phyloP scores from a whole-genome alignment of 2,113 vertebrate species.

The Podarcis cretensis region DNA sequence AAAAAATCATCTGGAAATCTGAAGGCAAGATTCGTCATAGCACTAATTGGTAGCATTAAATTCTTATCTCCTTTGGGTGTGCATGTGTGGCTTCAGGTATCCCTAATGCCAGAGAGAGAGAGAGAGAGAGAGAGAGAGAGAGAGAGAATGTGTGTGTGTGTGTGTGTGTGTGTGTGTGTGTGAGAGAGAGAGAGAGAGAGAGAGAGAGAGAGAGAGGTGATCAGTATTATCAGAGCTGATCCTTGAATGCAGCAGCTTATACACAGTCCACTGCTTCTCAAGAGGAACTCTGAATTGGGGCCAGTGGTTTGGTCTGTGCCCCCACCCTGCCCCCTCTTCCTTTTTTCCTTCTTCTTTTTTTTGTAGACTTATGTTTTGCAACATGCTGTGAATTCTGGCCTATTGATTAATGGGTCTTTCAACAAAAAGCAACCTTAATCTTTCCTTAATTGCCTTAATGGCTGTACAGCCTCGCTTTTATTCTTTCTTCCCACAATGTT shows the following conservation, averaged over 20 bases:
- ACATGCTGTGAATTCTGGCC: slow-evolving; percentile 82
- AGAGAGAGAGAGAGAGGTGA: background rate
- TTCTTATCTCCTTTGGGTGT: background rate
- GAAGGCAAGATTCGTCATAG: background rate
- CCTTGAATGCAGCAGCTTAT: background rate
- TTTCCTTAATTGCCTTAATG: slow-evolving; percentile 86
- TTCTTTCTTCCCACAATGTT: slow-evolving; percentile 75
- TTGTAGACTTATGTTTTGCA: slow-evolving; percentile 71
- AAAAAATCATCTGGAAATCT: no score
- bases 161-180: no score
- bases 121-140: no score
- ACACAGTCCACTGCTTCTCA: background rate
- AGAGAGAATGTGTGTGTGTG: no score
- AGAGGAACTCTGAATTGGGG: background rate
- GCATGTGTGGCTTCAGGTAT: background rate
- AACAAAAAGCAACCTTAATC: slow-evolving; percentile 81
- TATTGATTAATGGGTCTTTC: slow-evolving; percentile 82
- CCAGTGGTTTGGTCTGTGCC: background rate
- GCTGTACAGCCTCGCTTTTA: slow-evolving; percentile 73
- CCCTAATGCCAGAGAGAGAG: background rate
- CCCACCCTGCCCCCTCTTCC: slow-evolving; percentile 37
- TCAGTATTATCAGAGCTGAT: background rate
- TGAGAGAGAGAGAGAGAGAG: background rate
- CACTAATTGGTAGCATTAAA: background rate
- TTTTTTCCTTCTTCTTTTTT: background rate